A percentile compares a stretch with the other conserved stretches of the same genome.
phyloP scores from a whole-genome alignment of 2,113 vertebrate genomes.

The Psilopogon haemacephalus region DNA sequence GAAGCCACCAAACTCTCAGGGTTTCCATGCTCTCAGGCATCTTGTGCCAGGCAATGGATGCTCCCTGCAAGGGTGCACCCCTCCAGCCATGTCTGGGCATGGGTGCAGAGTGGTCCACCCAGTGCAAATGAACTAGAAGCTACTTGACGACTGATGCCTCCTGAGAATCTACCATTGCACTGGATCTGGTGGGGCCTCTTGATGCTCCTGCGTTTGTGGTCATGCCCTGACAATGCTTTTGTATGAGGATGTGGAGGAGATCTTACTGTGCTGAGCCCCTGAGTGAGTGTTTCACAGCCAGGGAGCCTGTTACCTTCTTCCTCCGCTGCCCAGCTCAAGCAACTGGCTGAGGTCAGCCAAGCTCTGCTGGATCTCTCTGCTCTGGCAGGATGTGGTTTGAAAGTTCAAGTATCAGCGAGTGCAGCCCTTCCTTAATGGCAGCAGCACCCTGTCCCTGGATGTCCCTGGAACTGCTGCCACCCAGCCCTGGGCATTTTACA shows the following conservation, averaged over 20 bases:
- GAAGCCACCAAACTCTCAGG: accelerated
- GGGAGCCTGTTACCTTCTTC: not conserved
- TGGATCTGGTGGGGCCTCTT: not conserved
- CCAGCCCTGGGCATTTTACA: accelerated
- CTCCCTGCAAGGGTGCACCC: not conserved
- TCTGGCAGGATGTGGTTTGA: conserved; percentile 63
- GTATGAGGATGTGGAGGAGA: not conserved
- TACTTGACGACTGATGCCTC: not conserved
- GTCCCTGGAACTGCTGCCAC: not conserved
- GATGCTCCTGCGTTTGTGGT: not conserved
- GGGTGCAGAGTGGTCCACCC: not conserved
- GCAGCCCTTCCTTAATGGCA: conserved; percentile 23
- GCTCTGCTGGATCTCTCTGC: not conserved
- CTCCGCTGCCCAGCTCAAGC: not conserved
- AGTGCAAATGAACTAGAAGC: not conserved
- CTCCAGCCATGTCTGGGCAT: accelerated
- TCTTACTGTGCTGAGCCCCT: accelerated
- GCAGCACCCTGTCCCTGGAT: not conserved
- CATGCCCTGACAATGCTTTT: accelerated
- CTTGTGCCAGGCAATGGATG: not conserved
- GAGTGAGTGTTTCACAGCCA: not conserved
- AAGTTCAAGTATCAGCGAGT: not conserved
- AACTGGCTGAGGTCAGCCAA: not conserved
- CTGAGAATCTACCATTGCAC: accelerated
- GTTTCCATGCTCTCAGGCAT: not conserved